Evolutionary conservation across 1,140 invertebrate species (phyloP).

Genomic region (Tachypleus tridentatus): DNA sequence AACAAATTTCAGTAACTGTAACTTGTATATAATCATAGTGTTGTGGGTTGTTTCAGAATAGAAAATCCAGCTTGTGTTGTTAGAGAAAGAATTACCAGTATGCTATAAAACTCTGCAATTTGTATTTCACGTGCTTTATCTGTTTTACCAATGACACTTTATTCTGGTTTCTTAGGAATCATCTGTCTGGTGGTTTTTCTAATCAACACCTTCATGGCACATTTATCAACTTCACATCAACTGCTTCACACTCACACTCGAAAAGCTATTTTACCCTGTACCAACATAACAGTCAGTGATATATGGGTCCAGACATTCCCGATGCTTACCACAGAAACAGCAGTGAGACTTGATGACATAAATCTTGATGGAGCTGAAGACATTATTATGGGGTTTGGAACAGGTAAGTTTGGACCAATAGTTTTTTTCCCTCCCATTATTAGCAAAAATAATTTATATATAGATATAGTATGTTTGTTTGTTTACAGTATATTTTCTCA

Average conservation of each 20-base stretch:
- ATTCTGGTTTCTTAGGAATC: conserved; percentile 34
- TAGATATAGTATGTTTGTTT: no score
- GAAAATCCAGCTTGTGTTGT: no score
- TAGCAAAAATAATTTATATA: neutral
- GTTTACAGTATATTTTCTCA: no score
- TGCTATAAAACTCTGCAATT: conserved; percentile 1
- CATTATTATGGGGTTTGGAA: conserved; percentile 64
- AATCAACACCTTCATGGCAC: conserved; percentile 49
- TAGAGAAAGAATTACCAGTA: no score
- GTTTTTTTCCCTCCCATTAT: conserved; percentile 9
- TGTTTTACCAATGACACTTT: no score
- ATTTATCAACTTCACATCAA: conserved; percentile 2
- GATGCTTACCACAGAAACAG: conserved; percentile 60
- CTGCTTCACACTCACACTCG: neutral
- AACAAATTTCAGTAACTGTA: no score
- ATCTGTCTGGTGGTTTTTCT: conserved; percentile 48
- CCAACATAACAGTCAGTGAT: conserved; percentile 49
- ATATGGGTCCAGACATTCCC: conserved; percentile 59
- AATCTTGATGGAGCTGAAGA: conserved; percentile 60
- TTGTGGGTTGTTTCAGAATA: no score
- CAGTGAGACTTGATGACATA: conserved; percentile 55
- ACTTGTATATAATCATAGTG: no score
- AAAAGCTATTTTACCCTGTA: conserved; percentile 46
- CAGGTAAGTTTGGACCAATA: conserved; percentile 42
- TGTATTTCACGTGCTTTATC: conserved; percentile 9